These are phyloP conservation scores for Eupeodes corollae DNA, from an alignment of 1,140 invertebrate species.

Conservation along the genomic window DNA sequence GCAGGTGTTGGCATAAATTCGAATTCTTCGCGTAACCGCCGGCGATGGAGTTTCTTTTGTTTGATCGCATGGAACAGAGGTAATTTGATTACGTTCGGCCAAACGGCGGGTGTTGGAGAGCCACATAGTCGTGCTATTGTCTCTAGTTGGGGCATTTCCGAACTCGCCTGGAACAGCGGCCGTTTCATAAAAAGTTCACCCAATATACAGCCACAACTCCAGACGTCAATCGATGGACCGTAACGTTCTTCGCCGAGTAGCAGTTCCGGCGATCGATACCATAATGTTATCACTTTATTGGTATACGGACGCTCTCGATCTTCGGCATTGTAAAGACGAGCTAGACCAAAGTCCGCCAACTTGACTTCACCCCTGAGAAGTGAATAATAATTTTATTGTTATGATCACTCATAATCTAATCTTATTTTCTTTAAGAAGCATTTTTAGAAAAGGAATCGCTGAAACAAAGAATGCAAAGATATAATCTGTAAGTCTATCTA, in stretches of 20 bases:
- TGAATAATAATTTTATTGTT: background rate
- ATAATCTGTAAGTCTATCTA: no score
- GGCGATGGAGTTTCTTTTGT: constrained; percentile 79
- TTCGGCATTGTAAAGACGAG: constrained; percentile 89
- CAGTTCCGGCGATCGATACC: constrained; percentile 96
- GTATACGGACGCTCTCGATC: constrained; percentile 94
- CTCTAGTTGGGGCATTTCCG: constrained; percentile 90
- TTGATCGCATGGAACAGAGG: constrained; percentile 86
- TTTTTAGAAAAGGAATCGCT: no score
- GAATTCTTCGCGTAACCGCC: constrained; percentile 87
- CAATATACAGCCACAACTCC: constrained; percentile 98
- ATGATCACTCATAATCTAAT: no score
- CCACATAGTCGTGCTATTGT: constrained; percentile 92
- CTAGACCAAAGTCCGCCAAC: constrained; percentile 95
- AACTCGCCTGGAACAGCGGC: constrained; percentile 89
- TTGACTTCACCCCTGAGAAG: constrained; percentile 91
- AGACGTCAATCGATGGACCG: constrained; percentile 96
- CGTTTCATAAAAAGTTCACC: constrained; percentile 95
- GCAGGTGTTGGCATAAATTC: constrained; percentile 78
- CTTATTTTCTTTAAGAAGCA: no score
- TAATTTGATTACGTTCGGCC: constrained; percentile 93
- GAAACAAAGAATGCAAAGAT: no score
- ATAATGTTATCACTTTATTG: constrained; percentile 96
- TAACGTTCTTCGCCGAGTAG: constrained; percentile 95
- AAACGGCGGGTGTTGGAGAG: constrained; percentile 90